Percentiles rank a stretch among this genome's conserved stretches.
Evolutionary conservation across 2,888 invertebrate genomes (phyloP).

Genomic region (Acanthopleura granulata): DNA sequence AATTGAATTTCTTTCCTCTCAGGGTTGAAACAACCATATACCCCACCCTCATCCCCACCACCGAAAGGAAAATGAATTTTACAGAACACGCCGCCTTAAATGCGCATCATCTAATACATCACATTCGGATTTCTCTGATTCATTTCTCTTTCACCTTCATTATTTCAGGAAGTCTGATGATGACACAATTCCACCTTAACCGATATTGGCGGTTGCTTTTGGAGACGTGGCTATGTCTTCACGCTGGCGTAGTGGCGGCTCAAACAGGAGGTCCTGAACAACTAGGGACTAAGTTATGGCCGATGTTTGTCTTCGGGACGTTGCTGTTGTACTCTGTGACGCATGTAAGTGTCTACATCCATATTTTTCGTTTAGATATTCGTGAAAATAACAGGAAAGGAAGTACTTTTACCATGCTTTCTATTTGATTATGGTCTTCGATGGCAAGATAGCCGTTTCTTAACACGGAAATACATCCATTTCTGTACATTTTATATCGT

Average conservation of each 20-base stretch:
- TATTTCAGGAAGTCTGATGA: slow-evolving; percentile 31
- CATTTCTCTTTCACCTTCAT: background rate
- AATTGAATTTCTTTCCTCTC: too few relatives aligned
- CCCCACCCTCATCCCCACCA: too few relatives aligned
- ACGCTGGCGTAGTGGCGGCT: slow-evolving; percentile 34
- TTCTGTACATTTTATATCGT: too few relatives aligned
- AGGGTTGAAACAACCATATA: too few relatives aligned
- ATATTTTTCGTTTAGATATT: too few relatives aligned
- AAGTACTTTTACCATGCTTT: too few relatives aligned
- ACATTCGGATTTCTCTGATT: background rate
- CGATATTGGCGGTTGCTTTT: slow-evolving; percentile 36
- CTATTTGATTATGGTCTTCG: too few relatives aligned
- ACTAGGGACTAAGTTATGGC: slow-evolving; percentile 37
- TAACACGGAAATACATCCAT: too few relatives aligned
- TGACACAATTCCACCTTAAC: slow-evolving; percentile 36
- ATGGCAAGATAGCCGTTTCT: too few relatives aligned
- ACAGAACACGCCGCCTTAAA: too few relatives aligned
- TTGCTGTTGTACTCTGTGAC: slow-evolving; percentile 27
- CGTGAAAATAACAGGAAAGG: too few relatives aligned
- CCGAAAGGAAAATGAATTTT: too few relatives aligned
- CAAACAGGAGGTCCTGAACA: slow-evolving; percentile 38
- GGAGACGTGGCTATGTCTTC: slow-evolving; percentile 35
- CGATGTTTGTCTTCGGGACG: slow-evolving; percentile 41
- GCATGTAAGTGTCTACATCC: background rate
- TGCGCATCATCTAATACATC: background rate